Evolutionary conservation across 2,113 vertebrate genomes (phyloP).

Genomic region (Prietella phreatophila): DNA sequence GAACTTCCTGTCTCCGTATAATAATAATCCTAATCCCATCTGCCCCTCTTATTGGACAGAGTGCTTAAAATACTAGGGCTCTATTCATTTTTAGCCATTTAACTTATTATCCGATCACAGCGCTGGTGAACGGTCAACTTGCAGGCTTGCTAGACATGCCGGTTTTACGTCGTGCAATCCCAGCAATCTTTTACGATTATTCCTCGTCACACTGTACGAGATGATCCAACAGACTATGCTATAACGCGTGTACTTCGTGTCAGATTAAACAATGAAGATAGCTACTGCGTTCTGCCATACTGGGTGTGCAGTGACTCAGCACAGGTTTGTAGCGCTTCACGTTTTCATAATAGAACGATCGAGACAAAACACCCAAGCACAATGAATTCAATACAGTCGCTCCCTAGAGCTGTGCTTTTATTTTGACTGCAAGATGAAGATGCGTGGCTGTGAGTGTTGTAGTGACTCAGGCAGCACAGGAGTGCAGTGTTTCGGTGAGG

Average conservation of each 20-base stretch:
- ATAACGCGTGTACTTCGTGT: not conserved
- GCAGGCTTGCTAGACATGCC: not conserved
- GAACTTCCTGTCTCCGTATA: conserved; percentile 38
- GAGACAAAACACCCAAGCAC: conserved; percentile 29
- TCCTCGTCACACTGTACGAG: not conserved
- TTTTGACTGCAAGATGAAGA: conserved; percentile 32
- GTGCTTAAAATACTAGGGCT: not conserved
- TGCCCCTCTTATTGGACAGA: not conserved
- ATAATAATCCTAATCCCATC: conserved; percentile 6
- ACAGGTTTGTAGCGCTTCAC: not conserved
- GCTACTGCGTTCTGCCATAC: not conserved
- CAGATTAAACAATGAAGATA: not conserved
- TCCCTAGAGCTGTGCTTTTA: conserved; percentile 23
- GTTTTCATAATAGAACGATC: not conserved
- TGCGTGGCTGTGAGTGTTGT: conserved; percentile 7
- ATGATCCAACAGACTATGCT: not conserved
- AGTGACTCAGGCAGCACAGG: conserved; percentile 24
- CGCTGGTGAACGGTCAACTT: not conserved
- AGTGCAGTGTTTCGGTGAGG: conserved; percentile 23
- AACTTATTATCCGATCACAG: not conserved
- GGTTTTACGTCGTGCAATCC: not conserved
- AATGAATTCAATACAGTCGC: not conserved
- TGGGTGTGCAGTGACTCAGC: not conserved
- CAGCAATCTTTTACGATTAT: not conserved
- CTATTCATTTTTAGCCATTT: not conserved